Conservation (phyloP, 1,140 invertebrate species). For the Diuraphis noxia region DNA sequence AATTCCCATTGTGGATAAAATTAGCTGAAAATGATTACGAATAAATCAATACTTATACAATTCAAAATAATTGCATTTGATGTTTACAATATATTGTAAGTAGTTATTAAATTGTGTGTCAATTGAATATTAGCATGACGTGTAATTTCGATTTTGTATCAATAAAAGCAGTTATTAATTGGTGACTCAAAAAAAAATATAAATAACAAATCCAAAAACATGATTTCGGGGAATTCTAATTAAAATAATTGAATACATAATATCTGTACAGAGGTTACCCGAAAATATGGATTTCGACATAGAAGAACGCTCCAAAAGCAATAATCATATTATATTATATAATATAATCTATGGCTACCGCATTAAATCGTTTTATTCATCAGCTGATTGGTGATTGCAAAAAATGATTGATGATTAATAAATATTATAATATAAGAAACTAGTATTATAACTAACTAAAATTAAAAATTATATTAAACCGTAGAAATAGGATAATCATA, state of each 20-base stretch:
- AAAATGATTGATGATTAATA: not conserved
- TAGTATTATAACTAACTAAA: too few relatives aligned
- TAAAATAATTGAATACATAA: not conserved
- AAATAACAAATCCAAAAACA: not conserved
- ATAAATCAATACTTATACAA: not conserved
- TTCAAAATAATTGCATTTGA: not conserved
- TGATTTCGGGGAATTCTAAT: not conserved
- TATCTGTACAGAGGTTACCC: not conserved
- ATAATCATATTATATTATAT: not conserved
- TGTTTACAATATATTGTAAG: not conserved
- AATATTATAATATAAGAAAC: not conserved
- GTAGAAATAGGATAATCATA: not conserved
- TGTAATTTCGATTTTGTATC: not conserved
- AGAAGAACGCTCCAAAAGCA: not conserved
- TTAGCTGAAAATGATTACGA: not conserved
- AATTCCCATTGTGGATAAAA: not conserved
- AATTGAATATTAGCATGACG: too few relatives aligned
- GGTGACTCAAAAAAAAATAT: not conserved
- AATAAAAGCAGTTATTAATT: not conserved
- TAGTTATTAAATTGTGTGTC: not conserved
- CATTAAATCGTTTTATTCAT: not conserved
- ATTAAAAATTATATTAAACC: not conserved
- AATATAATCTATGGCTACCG: not conserved
- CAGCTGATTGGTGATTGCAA: not conserved
- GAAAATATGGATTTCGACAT: not conserved